These are phyloP conservation scores for Rhaphigaster nebulosa DNA, from an alignment of 2,888 invertebrate species.

Conservation along the genomic window DNA sequence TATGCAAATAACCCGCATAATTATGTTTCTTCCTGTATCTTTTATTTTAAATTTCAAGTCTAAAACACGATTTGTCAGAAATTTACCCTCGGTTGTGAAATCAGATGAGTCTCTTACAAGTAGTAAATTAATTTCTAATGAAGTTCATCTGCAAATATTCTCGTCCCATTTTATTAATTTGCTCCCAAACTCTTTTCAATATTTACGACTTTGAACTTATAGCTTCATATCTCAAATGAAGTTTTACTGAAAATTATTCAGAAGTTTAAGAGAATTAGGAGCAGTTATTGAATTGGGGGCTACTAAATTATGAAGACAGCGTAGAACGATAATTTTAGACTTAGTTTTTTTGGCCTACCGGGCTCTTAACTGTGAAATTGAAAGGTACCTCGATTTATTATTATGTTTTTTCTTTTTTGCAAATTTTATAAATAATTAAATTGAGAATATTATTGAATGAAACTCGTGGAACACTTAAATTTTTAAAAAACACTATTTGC, in stretches of 20 bases:
- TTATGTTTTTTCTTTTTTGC: too few relatives aligned
- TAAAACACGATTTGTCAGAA: background rate
- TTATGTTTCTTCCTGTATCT: background rate
- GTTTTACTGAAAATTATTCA: background rate
- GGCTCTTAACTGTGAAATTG: background rate
- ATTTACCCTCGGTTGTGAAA: background rate
- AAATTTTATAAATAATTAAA: too few relatives aligned
- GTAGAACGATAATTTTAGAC: background rate
- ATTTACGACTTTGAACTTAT: background rate
- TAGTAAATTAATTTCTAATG: background rate
- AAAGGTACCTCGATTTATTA: background rate
- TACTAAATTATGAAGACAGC: background rate
- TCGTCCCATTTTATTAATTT: background rate
- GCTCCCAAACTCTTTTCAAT: background rate
- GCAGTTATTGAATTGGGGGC: background rate
- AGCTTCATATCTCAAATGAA: background rate
- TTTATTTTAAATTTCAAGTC: background rate
- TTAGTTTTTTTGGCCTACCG: background rate
- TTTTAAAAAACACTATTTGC: too few relatives aligned
- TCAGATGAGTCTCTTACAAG: background rate
- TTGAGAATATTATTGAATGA: too few relatives aligned
- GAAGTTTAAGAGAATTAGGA: background rate
- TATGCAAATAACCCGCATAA: slow-evolving; percentile 10
- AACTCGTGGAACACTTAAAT: too few relatives aligned
- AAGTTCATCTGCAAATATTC: background rate